Percentiles rank a stretch among this genome's conserved stretches.
phyloP scores from a whole-genome alignment of 2,888 invertebrate genomes.

The Seira musarum region DNA sequence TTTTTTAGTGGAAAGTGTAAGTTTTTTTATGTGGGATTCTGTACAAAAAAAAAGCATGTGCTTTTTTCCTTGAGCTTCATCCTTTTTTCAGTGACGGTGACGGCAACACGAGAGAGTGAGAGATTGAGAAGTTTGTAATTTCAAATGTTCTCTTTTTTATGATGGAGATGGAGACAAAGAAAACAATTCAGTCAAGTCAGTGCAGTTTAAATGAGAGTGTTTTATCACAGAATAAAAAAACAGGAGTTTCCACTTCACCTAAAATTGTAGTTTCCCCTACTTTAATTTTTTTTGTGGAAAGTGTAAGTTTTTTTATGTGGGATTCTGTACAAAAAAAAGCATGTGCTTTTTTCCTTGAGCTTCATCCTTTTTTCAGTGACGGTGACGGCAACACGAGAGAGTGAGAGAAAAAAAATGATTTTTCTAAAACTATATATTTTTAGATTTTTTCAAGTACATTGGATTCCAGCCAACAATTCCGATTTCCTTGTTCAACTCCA shows the following conservation, averaged over 20 bases:
- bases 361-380: neutral
- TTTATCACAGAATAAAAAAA: conserved; percentile 21
- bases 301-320: neutral
- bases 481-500: conserved; percentile 33
- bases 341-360: neutral
- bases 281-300: neutral
- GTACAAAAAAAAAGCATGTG: neutral
- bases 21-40: neutral
- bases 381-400: neutral
- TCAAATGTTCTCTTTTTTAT: too few relatives aligned
- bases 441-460: conserved; percentile 57
- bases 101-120: neutral
- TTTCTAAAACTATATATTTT: conserved; percentile 44
- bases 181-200: neutral
- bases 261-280: neutral
- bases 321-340: neutral
- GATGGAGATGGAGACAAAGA: too few relatives aligned
- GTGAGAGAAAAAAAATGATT: too few relatives aligned
- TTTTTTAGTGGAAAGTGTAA: neutral
- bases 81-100: neutral
- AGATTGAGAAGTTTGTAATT: too few relatives aligned
- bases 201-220: conserved; percentile 1
- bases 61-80: neutral
- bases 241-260: conserved; percentile 36
- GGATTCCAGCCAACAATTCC: conserved; percentile 44